Base-by-base conservation (phyloP, 1,140 invertebrate species). In the Procambarus clarkii region DNA sequence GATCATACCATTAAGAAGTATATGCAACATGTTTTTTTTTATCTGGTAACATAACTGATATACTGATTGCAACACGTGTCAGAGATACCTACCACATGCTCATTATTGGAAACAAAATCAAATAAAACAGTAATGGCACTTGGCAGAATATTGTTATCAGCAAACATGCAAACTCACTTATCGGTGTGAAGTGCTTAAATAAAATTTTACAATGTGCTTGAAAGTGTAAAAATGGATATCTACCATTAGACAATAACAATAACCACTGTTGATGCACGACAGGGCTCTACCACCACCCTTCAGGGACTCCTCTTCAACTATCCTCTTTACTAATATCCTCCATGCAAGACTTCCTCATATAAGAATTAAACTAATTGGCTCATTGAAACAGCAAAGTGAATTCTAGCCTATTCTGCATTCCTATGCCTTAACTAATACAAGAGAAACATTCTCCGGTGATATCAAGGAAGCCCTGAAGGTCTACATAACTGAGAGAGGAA, bases 361-460 rank as follows among this genome's bases (percentile, higher is more conserved):
- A 15, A 21, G 69, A 74, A 74, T 34, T 7, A 21, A 11, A 74
- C 11, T 74, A 7, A 44, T 34, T 74, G 69, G n/a, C 69, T 34
- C n/a, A 74, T 7, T 74, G 69, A 74, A 74, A 74, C 15, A 74
- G 69, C n/a, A 21, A 74, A 74, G 34, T 74, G 24, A 74, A 74
- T 34, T 74, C 69, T 74, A 74, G 34, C 8, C 8, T 74, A 74
- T 74, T 74, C 69, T 21, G 24, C 7, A 21, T 69, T 18, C 4
- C 64, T 69, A 34, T 74, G 69, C 69, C 69, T 74, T 34, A 74
- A 74, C 69, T 74, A 74, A 74, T 34, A 74, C 8, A 74, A 9
- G 7, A 74, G 24, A 15, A 74, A 7, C 21, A 74, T 74, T n/a
- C 60, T 21, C 21, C 4, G 13, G 4, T 21, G 60, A 18, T 4